Conservation (phyloP, 1,140 invertebrate species). For the Alviniconcha marisindica region DNA sequence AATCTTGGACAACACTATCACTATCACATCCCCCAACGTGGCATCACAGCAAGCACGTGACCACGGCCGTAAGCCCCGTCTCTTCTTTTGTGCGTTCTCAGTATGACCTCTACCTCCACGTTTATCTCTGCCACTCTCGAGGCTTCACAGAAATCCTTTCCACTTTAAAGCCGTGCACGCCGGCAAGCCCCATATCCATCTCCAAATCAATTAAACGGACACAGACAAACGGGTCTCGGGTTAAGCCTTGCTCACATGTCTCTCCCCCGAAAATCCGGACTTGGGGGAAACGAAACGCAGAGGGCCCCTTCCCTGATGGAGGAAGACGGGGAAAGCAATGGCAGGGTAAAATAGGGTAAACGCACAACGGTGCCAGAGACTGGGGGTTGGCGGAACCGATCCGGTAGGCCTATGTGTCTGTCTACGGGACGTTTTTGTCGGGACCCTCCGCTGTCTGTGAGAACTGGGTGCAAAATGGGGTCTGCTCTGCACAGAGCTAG, state of each 20-base stretch:
- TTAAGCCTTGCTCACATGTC: not conserved
- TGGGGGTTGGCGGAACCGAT: no score
- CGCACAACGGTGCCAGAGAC: no score
- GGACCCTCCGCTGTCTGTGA: no score
- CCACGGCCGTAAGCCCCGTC: not conserved
- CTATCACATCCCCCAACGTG: no score
- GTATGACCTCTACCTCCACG: not conserved
- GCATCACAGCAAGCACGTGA: not conserved
- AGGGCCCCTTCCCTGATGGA: not conserved
- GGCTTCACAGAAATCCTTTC: not conserved
- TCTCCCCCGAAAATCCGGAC: not conserved
- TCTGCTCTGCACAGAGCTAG: no score
- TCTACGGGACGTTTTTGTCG: no score
- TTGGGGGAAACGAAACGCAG: not conserved
- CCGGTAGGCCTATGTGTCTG: no score
- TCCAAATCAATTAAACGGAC: not conserved
- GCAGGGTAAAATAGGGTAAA: no score
- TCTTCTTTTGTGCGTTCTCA: no score
- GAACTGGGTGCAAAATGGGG: no score
- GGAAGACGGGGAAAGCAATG: not conserved
- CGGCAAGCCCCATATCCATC: not conserved
- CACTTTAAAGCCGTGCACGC: not conserved
- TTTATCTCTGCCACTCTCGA: not conserved
- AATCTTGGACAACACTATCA: no score
- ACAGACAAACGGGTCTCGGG: not conserved